Evolutionary conservation across 2,888 invertebrate species (phyloP), one percentile per base, ranked within the genome.

Genomic region (Cybosia mesomella): DNA sequence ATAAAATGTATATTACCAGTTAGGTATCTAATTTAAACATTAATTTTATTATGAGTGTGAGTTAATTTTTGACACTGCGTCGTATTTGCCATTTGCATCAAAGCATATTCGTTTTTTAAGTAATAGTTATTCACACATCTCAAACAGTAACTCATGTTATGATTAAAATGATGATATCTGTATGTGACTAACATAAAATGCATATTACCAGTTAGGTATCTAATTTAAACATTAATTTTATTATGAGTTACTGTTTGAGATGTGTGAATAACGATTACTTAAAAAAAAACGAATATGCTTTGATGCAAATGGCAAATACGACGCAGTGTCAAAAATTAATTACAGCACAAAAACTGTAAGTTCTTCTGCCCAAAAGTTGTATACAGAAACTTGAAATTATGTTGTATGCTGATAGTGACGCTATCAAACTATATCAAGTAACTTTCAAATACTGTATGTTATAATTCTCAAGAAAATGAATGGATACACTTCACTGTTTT

Each of bases 391-490:
- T 15, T 43, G 43, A 4, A 13, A 36, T 22, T 10, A 58, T 4
- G 9, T 32, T 18, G 21, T 28, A 32, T 34, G 2, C n/a, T n/a
- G 43, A 18, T n/a, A n/a, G 5, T 2, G 13, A 10, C 9, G 36
- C 10, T 36, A 36, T 36, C 11, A 36, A 39, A 1, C 8, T 1
- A 24, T 59, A 24, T 9, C 2, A 15, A 39, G n/a, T n/a, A 34
- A 21, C n/a, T 58, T 34, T 36, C 34, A 36, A 36, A 58, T 11
- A 36, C 10, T 36, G 11, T 11, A 21, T 22, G 32, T 3, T 54
- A n/a, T 54, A 22, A 15, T 61, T 61, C 36, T 62, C 53, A 34
- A 28, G 32, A 54, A 32, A 21, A 22, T 22, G 32, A 63, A 21
- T 34, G 34, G 34, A 63, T 18, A 18, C 10, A 60, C 18, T 43